These are phyloP conservation scores for Leptinotarsa peninsularis DNA, from an alignment of 2,888 invertebrate species.

Conservation along the genomic window DNA sequence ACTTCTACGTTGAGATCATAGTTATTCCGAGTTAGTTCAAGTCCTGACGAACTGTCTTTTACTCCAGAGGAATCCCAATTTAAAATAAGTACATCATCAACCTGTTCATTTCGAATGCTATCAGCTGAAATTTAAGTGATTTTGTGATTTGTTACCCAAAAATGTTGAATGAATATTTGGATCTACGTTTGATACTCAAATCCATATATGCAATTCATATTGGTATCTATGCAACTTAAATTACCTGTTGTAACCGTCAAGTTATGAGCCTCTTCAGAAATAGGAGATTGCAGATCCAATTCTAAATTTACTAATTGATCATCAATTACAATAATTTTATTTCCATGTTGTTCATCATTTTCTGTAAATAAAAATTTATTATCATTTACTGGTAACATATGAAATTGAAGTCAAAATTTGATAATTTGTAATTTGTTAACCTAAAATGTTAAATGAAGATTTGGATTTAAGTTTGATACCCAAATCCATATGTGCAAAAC, in stretches of 20 bases:
- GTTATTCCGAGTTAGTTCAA: conserved; percentile 1
- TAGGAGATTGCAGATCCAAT: not conserved
- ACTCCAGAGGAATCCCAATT: conserved; percentile 9
- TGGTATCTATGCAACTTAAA: not conserved
- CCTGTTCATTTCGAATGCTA: conserved; percentile 3
- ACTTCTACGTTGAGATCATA: conserved; percentile 3
- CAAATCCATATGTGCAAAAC: not conserved
- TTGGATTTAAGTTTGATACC: conserved; percentile 1
- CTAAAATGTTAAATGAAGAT: not conserved
- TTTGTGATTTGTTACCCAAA: conserved; percentile 6
- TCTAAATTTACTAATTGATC: not conserved
- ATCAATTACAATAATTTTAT: not conserved
- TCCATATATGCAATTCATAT: not conserved
- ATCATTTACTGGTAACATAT: not conserved
- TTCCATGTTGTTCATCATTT: not conserved
- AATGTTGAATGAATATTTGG: not conserved
- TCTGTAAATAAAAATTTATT: too few species aligned
- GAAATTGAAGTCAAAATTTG: conserved; percentile 1
- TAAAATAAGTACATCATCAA: conserved; percentile 2
- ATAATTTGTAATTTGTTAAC: not conserved
- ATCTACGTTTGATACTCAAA: not conserved
- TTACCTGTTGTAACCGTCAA: conserved; percentile 3
- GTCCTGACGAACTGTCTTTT: conserved; percentile 8
- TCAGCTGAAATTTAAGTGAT: not conserved
- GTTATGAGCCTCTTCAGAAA: not conserved